Evolutionary conservation across 2,113 vertebrate species (phyloP).

Genomic region (Sarotherodon lohbergeri): DNA sequence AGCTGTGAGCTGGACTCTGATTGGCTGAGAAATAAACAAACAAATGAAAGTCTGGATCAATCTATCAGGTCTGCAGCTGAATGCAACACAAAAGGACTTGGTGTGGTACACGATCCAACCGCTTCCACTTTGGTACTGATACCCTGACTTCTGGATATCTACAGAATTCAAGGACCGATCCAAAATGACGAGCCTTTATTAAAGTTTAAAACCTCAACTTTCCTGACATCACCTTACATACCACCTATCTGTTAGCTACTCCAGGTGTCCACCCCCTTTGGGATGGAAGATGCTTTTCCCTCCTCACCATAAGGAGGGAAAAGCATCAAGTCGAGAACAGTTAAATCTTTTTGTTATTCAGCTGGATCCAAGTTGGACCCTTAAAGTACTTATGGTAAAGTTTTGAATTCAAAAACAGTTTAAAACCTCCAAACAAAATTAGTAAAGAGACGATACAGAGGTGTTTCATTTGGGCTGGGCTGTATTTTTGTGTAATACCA

Average conservation of each 20-base stretch:
- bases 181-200: background rate
- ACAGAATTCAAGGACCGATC: background rate
- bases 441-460: background rate
- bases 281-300: too few species aligned
- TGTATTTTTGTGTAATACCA: background rate
- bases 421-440: background rate
- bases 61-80: too few species aligned
- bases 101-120: fast-evolving
- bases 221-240: background rate
- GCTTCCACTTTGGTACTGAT: background rate
- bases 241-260: background rate
- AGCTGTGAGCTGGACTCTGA: background rate
- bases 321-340: too few species aligned
- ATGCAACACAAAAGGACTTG: background rate
- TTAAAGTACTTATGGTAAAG: background rate
- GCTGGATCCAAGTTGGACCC: too few species aligned
- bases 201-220: background rate
- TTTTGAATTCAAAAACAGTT: background rate
- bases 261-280: too few species aligned
- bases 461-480: background rate
- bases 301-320: too few species aligned
- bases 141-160: background rate
- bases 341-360: background rate
- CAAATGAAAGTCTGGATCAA: background rate
- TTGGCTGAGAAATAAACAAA: background rate